Base-by-base conservation (phyloP, 2,113 vertebrate genomes). In the Elgaria multicarinata region DNA sequence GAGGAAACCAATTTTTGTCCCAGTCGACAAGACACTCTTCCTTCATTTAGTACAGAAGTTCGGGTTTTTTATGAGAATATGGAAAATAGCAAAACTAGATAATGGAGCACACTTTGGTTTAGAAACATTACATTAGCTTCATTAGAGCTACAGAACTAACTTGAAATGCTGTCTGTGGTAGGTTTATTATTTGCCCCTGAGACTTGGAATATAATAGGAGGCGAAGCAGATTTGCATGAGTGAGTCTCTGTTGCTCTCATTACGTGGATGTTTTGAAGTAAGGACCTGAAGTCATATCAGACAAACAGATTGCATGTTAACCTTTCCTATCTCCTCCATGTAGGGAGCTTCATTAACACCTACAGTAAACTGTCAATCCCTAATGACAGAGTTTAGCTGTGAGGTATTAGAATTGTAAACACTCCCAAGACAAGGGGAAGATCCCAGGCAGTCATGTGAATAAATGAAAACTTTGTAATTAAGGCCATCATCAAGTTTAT, bases 71-170 rank as follows among this genome's bases (percentile, higher is more conserved):
- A 28, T 89, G 64, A 76, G 31, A 78, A 83, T 31, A 58, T 36
- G 33, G 31, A 62, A 66, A 42, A 62, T 14, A 22, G 14, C 28
- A 72, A 53, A 87, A 1, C 58, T 46, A 85, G 36, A 9, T 76
- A 79, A 64, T 0, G 0, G n/a, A 53, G 55, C 81, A 76, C 31
- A 8, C 55, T 26, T 76, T 88, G 77, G 83, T 67, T 62, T 2
- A 20, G 58, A 44, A 92, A 36, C 13, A 74, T n/a, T 55, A 16
- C 6, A 58, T 90, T 85, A 85, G 79, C 46, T 89, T 83, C 39
- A 66, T 83, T 79, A 93, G 66, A 86, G 71, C 72, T 28, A 58
- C 77, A 87, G 74, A 83, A 91, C 82, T 89, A 89, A 83, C 90
- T 86, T 31, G 76, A 91, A 75, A 42, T 42, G 33, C 79, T 62